phyloP scores from a whole-genome alignment of 2,113 vertebrate species.

The Sebastes fasciatus region DNA sequence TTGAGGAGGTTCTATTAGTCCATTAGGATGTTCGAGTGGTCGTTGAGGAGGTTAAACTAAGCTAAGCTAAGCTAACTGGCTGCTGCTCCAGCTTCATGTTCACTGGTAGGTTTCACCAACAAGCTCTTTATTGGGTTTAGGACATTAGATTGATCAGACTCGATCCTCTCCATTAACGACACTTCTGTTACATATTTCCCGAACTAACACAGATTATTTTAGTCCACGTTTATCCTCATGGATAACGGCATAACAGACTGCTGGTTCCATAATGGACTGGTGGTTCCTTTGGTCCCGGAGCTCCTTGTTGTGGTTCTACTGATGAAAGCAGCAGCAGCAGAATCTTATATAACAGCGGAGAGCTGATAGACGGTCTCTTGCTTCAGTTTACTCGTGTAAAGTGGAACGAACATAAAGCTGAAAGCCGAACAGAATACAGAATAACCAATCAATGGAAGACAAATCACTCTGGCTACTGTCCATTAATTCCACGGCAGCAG shows the following conservation, averaged over 20 bases:
- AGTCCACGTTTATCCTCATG: not conserved
- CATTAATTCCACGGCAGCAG: slow-evolving; percentile 33
- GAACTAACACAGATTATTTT: not conserved
- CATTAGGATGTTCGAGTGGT: no score
- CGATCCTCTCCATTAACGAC: not conserved
- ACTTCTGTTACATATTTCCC: not conserved
- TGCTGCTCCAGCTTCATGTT: not conserved
- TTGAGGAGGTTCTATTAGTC: no score
- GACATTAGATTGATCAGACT: not conserved
- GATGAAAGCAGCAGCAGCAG: not conserved
- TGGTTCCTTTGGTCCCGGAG: not conserved
- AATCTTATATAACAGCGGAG: not conserved
- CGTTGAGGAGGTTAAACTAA: no score
- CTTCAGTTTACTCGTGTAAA: slow-evolving; percentile 5
- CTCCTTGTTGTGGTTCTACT: not conserved
- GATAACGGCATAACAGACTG: not conserved
- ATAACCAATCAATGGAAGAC: slow-evolving; percentile 49
- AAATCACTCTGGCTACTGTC: slow-evolving; percentile 44
- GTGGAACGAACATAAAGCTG: slow-evolving; percentile 25
- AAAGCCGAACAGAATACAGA: slow-evolving; percentile 41
- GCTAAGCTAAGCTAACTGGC: not conserved
- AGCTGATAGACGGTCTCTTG: not conserved
- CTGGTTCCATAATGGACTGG: not conserved
- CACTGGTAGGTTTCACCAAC: no score
- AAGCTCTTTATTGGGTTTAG: no score